Base-by-base conservation (phyloP, 2,797 vertebrate genomes). In the Pipistrellus kuhlii region DNA sequence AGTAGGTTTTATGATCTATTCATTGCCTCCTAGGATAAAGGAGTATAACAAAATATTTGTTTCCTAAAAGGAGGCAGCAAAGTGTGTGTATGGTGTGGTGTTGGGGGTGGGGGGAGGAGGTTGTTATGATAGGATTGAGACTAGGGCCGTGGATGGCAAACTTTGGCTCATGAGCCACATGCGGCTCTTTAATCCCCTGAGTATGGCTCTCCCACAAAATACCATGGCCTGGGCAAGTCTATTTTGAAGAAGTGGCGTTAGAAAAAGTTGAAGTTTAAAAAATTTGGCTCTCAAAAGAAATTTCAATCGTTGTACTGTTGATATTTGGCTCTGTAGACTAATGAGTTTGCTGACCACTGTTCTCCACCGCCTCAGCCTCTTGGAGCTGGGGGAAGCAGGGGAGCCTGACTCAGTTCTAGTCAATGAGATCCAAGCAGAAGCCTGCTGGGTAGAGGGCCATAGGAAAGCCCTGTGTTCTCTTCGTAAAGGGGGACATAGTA, bases 11-110 rank as follows among this genome's bases (percentile, higher is more conserved):
- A 82, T 73, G 12, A 76, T 30, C 41, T 62, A 27, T 64, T 68
- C 25, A 21, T 35, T 87, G 72, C 11, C 15, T 94, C 87, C 91
- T 32, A 59, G 38, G 35, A 25, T 53, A 80, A 91, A 87, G 4
- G 5, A 68, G 2, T 32, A 68, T 77, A 91, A n/a, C 12, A 71
- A 86, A 66, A 73, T 18, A 71, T 71, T 86, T 84, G 2, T 66
- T 77, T 87, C 83, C 72, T 57, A 44, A 75, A 85, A 53, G 68
- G 18, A 69, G 6, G 11, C 17, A 55, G 15, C 53, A 57, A 85
- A 88, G 57, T 27, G 53, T 55, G 48, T 51, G 48, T 7, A 5
- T 51, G 48, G 20, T 55, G 53, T 21, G 53, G 53, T 8, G 53
- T 8, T 21, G 21, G 3, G 53, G 21, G 38, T 41, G 0, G 53